Evolutionary conservation across 2,888 invertebrate species (phyloP), one percentile per base, ranked within the genome.

Genomic region (Lamproptera curius): DNA sequence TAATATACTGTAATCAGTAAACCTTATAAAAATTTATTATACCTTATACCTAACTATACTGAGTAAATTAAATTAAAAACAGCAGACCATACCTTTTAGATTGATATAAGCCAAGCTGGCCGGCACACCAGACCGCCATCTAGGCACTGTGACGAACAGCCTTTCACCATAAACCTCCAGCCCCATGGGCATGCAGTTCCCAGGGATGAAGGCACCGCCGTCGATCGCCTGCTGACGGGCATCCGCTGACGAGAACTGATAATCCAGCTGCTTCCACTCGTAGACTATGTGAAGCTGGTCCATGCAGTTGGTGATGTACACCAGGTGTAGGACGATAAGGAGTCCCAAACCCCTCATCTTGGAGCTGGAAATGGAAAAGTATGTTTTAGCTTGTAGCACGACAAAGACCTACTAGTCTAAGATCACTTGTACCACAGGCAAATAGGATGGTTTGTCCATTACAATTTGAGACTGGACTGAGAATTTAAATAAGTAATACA

Each of bases 181-280:
- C 0, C 94, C 94, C 67, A 94, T 89, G 0, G 94, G 94, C 16
- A 94, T 85, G 54, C 93, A 93, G 69, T 93, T 92, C 65, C 91
- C 90, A 8, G 91, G 93, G 28, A 93, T 89, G 62, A 92, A 94
- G 52, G 82, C 80, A 53, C 89, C 88, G 41, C 76, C 83, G 20
- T 86, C 82, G 33, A 93, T 77, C 14, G 93, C 93, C 42, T 89
- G 80, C 65, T 88, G 86, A 45, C 91, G 78, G 2, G 82, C 89
- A 5, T 89, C 89, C 1, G 88, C 76, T 23, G 67, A 87, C 2
- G 90, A 89, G 77, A 90, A 94, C 52, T 90, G 90, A 70, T 90
- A 94, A 69, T 94, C 93, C 40, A 94, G 77, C 72, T 91, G 90
- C 59, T 91, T 92, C 94, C 94, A 94, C 65, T 93, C 90, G 73